Evolutionary conservation across 2,888 invertebrate genomes (phyloP), one percentile per base, ranked within the genome.

Genomic region (Thalpophila matura): DNA sequence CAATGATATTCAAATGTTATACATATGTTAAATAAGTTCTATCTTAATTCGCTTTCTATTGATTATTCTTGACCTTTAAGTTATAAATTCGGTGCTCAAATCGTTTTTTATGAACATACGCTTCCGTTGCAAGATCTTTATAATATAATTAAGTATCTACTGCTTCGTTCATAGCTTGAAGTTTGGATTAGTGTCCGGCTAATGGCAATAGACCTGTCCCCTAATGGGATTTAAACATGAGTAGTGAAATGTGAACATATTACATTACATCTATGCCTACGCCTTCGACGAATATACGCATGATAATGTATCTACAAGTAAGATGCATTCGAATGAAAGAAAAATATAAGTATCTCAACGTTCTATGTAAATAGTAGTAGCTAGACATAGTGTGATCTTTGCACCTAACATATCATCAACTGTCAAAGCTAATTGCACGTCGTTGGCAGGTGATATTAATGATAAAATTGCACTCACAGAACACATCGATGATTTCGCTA

Each of bases 1-100:
- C 38, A 53, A 72, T 53, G 12, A 26, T 45, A 49, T 66, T 49
- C 47, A 65, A 53, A 73, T 58, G 16, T 12, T 47, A 29, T 47
- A 38, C 27, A 31, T 47, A 51, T 43, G 47, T 49, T 40, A 73
- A 73, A 6, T 45, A 46, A 31, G 18, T 43, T 33, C n/a, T 53
- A 37, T 24, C 31, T 68, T 37, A 27, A 35, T 26, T 18, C 0
- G 14, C 9, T 63, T 18, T 47, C 22, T 6, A 50, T 54, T 50
- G 47, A 47, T 38, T 29, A 22, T 29, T 49, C 6, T 68, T 49
- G 10, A 51, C 22, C 7, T 42, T 14, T 18, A 16, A 43, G 12
- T 2, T n/a, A 35, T 42, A 37, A 47, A 69, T 37, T 53, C 1
- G 1, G 29, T 9, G 3, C 2, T 38, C 1, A 16, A 35, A 69